Conservation (phyloP, 1,140 invertebrate genomes). For the Phenacoccus solenopsis region DNA sequence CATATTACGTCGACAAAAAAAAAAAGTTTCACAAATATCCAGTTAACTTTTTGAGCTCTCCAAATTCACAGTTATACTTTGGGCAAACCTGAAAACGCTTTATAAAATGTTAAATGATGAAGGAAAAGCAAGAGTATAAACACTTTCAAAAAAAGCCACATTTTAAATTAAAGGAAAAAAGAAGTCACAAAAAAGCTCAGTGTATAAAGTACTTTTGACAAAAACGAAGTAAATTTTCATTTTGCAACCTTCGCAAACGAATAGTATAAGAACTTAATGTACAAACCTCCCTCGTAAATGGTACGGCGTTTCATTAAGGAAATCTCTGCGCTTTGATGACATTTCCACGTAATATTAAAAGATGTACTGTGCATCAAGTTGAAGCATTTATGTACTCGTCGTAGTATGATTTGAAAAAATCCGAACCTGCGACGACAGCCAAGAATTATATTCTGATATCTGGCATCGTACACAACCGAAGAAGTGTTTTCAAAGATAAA, state of each 20-base stretch:
- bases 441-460: too few species aligned
- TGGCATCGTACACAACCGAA: too few species aligned
- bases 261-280: not conserved
- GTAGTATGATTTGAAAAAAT: too few species aligned
- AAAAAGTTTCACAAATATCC: not conserved
- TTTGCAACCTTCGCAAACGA: not conserved
- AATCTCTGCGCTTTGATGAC: not conserved
- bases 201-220: not conserved
- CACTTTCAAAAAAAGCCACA: not conserved
- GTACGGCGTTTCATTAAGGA: not conserved
- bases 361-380: too few species aligned
- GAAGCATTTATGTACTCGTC: too few species aligned
- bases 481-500: too few species aligned
- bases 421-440: too few species aligned
- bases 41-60: not conserved
- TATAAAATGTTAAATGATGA: not conserved
- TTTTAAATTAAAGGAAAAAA: constrained; percentile 3
- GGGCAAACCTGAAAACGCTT: not conserved
- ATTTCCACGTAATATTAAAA: too few species aligned
- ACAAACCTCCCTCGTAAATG: not conserved
- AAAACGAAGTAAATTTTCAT: not conserved
- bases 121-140: not conserved
- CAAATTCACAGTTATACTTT: not conserved
- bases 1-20: too few species aligned
- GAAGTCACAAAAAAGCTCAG: not conserved